phyloP scores from a whole-genome alignment of 2,888 invertebrate genomes.

The Parelbella ahira region DNA sequence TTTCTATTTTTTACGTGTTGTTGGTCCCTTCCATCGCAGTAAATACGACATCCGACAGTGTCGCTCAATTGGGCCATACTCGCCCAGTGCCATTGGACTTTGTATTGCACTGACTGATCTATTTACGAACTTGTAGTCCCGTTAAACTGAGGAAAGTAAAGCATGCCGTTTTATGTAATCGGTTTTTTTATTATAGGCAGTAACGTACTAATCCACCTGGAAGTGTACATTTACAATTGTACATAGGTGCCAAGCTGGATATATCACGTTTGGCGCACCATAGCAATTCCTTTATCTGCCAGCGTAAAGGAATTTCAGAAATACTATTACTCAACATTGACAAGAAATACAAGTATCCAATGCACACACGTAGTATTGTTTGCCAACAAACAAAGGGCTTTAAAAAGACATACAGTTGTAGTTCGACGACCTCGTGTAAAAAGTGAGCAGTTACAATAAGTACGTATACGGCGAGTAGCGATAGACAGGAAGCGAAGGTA shows the following conservation, averaged over 20 bases:
- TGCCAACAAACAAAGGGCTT: constrained; percentile 53
- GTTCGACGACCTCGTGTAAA: constrained; percentile 57
- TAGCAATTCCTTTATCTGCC: no score
- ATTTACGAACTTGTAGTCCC: constrained; percentile 58
- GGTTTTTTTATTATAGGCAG: no score
- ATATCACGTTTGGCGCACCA: no score
- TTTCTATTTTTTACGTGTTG: constrained; percentile 33
- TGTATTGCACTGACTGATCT: constrained; percentile 34
- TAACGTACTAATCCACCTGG: no score
- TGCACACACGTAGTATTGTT: constrained; percentile 43
- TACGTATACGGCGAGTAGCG: constrained; percentile 30
- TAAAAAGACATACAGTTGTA: constrained; percentile 37
- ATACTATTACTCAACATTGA: constrained; percentile 37
- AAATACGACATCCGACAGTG: constrained; percentile 55
- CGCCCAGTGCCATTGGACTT: constrained; percentile 34
- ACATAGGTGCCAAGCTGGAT: no score
- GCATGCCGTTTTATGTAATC: constrained; percentile 44
- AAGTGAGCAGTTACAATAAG: constrained; percentile 40
- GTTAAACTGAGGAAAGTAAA: constrained; percentile 48
- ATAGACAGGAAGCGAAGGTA: constrained; percentile 40
- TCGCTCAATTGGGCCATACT: constrained; percentile 53
- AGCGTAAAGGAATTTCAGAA: constrained; percentile 38
- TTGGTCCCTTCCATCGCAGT: constrained; percentile 41
- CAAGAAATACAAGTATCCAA: constrained; percentile 9
- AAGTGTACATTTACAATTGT: no score